Base-by-base conservation (phyloP, 1,140 invertebrate genomes). In the Drosophila elegans region DNA sequence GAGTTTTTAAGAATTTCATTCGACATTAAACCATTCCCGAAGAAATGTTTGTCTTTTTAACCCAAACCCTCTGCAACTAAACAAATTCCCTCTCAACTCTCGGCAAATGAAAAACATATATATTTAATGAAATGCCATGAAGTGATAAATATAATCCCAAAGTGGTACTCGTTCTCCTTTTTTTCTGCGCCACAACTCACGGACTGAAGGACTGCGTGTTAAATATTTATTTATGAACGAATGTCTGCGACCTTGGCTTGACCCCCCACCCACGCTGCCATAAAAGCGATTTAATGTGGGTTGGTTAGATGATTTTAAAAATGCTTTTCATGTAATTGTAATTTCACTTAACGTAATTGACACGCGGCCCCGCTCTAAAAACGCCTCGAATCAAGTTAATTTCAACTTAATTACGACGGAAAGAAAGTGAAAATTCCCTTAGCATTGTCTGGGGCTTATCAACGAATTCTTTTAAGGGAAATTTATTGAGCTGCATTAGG, bases 301-400 rank as follows among this genome's bases (percentile, higher is more conserved):
- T 27, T 61, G 69, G 49, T 62, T 68, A 62, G 56, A 39, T 36
- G 73, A 27, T 74, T 64, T 77, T 54, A 62, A 74, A 85, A 82
- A 81, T 78, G 60, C 63, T 78, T 86, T 71, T 67, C 52, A 61
- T 69, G 72, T 81, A 69, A 78, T 85, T 86, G 78, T 48, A 71
- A 78, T 89, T 89, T 80, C 83, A 83, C 84, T 88, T 88, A 89
- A 79, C 75, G 64, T 88, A 89, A 88, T 88, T 88, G 84, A 74
- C 67, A 73, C 54, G 52, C 44, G 12, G 16, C 41, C 55, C 38
- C 38, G 21, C 56, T 57, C 48, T 63, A 67, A 49, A 80, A 73
- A 64, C 29, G 62, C 46, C 25, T 21, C 41, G 44, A 57, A 74
- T 63, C 63, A 74, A 68, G 69, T 66, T 77, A 80, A 84, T 78